Base-by-base conservation (phyloP, 2,113 vertebrate species). In the Kryptolebias marmoratus region DNA sequence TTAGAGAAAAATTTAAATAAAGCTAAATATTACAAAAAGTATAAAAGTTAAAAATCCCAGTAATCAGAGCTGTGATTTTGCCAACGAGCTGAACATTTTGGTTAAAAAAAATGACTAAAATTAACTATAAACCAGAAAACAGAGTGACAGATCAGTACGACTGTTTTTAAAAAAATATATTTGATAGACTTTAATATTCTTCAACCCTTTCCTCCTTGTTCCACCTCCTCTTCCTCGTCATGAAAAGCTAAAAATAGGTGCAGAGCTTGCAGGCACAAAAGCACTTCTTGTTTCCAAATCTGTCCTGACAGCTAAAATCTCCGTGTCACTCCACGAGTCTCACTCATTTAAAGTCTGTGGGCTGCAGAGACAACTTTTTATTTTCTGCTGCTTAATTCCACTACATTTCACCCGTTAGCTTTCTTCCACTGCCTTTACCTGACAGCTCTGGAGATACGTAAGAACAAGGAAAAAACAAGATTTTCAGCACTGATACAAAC, bases 221-320 rank as follows among this genome's bases (percentile, higher is more conserved):
- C 22, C 44, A 36, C 58, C 31, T 71, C 27, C 68, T 48, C 42
- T 45, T 4, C 62, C 54, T 48, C 14, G 16, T 11, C 57, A 39
- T 18, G 32, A 50, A 64, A 49, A 47, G 12, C 45, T 76, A 61
- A 74, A 66, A 79, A 76, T 68, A 72, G 70, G 5, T 11, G 44
- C 71, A 67, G 30, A 18, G 49, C 78, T 61, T 68, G 22, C 22
- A 55, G 59, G 71, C 58, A 42, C 39, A 11, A 53, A 67, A 75
- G 47, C 68, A 48, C 73, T 75, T 68, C 27, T 50, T 47, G 56
- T 72, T 75, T 54, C 54, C 57, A 74, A 83, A 83, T 81, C 78
- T 68, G 54, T 61, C 31, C 61, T 74, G 75, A 72, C 64, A 64
- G 55, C 45, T 49, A 48, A 80, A 71, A 79, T 73, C 60, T 79